A percentile compares a stretch with the other conserved stretches of the same genome.
These are phyloP conservation scores for Paramormyrops hopkinsi DNA, from an alignment of 2,797 vertebrate species.

Conservation along the genomic window DNA sequence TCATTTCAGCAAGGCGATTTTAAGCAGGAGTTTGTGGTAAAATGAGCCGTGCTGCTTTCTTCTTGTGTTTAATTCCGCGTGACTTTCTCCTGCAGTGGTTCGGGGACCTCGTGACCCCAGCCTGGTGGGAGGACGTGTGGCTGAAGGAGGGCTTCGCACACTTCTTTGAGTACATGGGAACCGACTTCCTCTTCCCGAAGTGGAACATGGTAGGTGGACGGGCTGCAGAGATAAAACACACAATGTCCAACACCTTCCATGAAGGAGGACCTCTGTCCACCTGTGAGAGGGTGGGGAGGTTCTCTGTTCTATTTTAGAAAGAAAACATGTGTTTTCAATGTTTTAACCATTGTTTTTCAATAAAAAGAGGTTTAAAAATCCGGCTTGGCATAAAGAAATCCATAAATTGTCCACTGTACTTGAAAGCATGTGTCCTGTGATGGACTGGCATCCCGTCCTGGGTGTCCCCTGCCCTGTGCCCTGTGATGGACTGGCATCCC, in stretches of 20 bases:
- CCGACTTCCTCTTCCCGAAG: conserved; percentile 94
- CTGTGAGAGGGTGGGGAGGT: background rate
- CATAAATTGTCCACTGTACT: background rate
- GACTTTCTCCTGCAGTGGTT: conserved; percentile 74
- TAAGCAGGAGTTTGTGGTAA: background rate
- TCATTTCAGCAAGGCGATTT: background rate
- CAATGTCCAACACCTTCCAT: background rate
- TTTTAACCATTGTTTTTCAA: background rate
- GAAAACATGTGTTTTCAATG: background rate
- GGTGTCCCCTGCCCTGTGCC: background rate
- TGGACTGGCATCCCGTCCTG: background rate
- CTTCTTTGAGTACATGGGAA: conserved; percentile 93
- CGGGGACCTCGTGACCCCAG: conserved; percentile 91
- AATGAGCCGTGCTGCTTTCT: background rate
- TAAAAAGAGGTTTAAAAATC: background rate
- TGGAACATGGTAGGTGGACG: conserved; percentile 88
- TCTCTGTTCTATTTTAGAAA: background rate
- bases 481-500: background rate
- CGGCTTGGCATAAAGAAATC: background rate
- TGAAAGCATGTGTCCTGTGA: background rate
- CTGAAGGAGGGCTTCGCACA: conserved; percentile 96
- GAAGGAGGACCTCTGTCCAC: background rate
- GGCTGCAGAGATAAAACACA: background rate
- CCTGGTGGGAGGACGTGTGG: conserved; percentile 99
- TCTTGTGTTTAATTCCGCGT: background rate